A percentile compares a stretch with the other conserved stretches of the same genome.
Conservation (phyloP, 2,888 invertebrate genomes). For the Eurytoma adleriae region DNA sequence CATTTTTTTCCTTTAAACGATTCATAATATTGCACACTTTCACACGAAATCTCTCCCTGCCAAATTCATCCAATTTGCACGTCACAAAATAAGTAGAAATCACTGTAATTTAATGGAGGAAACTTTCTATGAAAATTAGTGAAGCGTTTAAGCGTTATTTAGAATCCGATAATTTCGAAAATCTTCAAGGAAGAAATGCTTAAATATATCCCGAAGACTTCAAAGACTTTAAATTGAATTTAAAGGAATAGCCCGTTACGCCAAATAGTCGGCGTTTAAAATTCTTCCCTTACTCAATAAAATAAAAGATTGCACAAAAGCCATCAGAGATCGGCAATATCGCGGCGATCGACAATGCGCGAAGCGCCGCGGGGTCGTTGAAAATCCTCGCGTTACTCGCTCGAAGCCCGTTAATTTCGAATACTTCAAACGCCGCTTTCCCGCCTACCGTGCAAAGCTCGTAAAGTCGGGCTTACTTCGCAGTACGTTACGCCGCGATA, state of each 20-base stretch:
- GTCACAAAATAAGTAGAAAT: conserved; percentile 30
- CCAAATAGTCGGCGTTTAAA: not conserved
- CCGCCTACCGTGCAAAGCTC: not conserved
- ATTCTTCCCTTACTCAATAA: not conserved
- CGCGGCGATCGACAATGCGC: conserved; percentile 8
- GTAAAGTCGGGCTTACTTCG: conserved; percentile 26
- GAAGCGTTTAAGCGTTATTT: conserved; percentile 25
- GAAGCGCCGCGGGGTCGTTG: not conserved
- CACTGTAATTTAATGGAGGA: conserved; percentile 23
- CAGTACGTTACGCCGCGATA: conserved; percentile 25
- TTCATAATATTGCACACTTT: conserved; percentile 36
- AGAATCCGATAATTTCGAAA: conserved; percentile 30
- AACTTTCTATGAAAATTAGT: conserved; percentile 33
- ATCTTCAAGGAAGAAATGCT: not conserved
- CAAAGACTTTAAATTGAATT: conserved; percentile 2
- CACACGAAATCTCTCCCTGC: conserved; percentile 26
- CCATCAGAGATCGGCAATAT: not conserved
- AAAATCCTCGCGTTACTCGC: conserved; percentile 7
- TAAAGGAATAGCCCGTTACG: not conserved
- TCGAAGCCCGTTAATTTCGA: conserved; percentile 41
- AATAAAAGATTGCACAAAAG: conserved; percentile 7
- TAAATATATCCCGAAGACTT: too few species aligned
- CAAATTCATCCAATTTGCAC: conserved; percentile 24
- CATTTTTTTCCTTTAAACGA: conserved; percentile 4
- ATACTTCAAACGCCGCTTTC: conserved; percentile 30